Base-by-base conservation (phyloP, 2,888 invertebrate species). In the Epirrita christyi region DNA sequence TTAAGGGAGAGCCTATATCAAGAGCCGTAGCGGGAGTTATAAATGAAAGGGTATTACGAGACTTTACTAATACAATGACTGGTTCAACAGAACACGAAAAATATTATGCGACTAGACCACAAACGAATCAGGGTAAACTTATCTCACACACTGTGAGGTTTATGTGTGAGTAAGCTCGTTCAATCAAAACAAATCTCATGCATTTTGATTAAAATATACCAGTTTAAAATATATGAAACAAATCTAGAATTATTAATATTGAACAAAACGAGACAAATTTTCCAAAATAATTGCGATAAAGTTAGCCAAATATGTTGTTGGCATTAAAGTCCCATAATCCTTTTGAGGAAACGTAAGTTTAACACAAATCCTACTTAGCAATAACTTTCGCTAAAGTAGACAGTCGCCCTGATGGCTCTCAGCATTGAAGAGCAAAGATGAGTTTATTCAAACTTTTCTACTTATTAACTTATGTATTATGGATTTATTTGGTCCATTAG, bases 1-100 rank as follows among this genome's bases (percentile, higher is more conserved):
- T 91, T 91, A 91, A 85, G 88, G 84, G 80, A 86, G 80, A 86
- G 85, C 87, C 87, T 87, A 86, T 88, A 91, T 90, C 89, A 91
- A 85, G 87, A 86, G 85, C 85, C 90, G 78, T 83, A 83, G 77
- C 81, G 83, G 78, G 84, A 87, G 89, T 89, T 88, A 91, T 89
- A 91, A 90, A 90, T 88, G 90, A 88, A 89, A 86, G 87, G 88
- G 88, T 88, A 87, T 88, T 87, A 88, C 76, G 78, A 76, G 75
- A 83, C 80, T 86, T 86, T 81, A 84, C 80, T 84, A 79, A 75
- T 76, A 83, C 76, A 80, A 78, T 74, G 68, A 76, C 68, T 71
- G 69, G 63, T 75, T 77, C 66, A 13, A 56, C 38, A 55, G 47
- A 47, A 53, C 46, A 46, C 28, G 28, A 48, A 61, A 53, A 61